phyloP scores from a whole-genome alignment of 1,140 invertebrate genomes.

The Trichoplusia ni region DNA sequence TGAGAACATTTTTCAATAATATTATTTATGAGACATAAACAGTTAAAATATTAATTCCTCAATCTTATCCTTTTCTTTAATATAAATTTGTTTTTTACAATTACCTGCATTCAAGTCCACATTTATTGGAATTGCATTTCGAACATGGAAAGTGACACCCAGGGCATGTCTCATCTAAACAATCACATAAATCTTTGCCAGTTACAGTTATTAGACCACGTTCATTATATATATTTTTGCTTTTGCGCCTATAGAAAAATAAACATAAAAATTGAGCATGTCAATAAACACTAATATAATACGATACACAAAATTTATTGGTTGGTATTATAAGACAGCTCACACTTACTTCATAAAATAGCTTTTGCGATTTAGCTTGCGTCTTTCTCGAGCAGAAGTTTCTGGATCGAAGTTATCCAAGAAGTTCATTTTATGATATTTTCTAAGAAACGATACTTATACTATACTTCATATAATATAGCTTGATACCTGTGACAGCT shows the following conservation, averaged over 20 bases:
- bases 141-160: constrained; percentile 91
- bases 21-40: too few relatives aligned
- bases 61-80: too few relatives aligned
- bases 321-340: neutral
- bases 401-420: constrained; percentile 71
- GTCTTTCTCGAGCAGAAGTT: constrained; percentile 66
- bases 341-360: constrained; percentile 66
- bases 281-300: neutral
- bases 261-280: neutral
- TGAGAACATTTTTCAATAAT: neutral
- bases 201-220: constrained; percentile 73
- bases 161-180: constrained; percentile 85
- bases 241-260: constrained; percentile 57
- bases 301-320: neutral
- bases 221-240: constrained; percentile 71
- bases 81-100: neutral
- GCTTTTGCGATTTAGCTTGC: constrained; percentile 71
- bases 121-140: constrained; percentile 84
- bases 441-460: neutral
- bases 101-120: constrained; percentile 79
- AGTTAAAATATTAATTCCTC: too few relatives aligned
- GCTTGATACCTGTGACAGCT: too few relatives aligned
- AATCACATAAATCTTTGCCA: constrained; percentile 89
- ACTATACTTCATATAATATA: too few relatives aligned
- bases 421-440: constrained; percentile 51